phyloP scores from a whole-genome alignment of 2,113 vertebrate species.

The Tupaia chinensis region DNA sequence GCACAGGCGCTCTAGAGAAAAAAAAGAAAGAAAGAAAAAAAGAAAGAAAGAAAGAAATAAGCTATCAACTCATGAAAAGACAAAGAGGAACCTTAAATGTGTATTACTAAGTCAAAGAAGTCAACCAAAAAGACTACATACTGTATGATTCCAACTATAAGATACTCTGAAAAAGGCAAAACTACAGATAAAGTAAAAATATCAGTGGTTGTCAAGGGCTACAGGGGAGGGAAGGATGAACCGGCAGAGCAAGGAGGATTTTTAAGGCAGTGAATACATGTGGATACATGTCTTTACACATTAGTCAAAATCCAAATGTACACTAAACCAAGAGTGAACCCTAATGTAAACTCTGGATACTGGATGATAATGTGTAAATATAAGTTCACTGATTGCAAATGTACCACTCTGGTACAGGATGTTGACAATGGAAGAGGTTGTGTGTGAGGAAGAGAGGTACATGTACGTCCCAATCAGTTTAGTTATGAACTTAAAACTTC shows the following conservation, averaged over 20 bases:
- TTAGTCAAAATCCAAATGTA: neutral
- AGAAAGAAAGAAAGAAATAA: neutral
- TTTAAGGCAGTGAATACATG: neutral
- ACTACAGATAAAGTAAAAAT: neutral
- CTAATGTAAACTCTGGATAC: neutral
- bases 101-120: constrained; percentile 28
- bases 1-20: too few species aligned
- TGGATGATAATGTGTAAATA: neutral
- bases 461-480: constrained; percentile 22
- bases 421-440: neutral
- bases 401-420: neutral
- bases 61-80: constrained; percentile 25
- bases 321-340: neutral
- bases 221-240: neutral
- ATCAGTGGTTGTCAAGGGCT: neutral
- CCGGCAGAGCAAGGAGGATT: neutral
- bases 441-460: neutral
- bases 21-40: too few species aligned
- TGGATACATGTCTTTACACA: neutral
- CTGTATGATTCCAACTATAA: constrained; percentile 7
- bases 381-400: neutral
- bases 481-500: constrained; percentile 36
- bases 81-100: neutral
- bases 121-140: neutral
- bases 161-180: constrained; percentile 32